These are phyloP conservation scores for Brachycybe producta DNA, from an alignment of 2,888 invertebrate genomes.

Conservation along the genomic window DNA sequence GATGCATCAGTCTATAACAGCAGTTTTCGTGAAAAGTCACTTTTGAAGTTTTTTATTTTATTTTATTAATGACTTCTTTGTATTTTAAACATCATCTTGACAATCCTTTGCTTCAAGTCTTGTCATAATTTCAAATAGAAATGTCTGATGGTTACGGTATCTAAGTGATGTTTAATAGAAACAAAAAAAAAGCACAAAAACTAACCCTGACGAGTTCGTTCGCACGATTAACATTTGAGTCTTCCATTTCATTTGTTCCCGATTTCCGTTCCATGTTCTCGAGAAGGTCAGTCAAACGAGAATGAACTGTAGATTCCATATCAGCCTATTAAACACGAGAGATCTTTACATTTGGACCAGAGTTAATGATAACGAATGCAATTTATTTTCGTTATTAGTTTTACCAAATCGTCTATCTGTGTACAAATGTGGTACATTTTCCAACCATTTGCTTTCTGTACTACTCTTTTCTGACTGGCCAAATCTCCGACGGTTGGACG, in stretches of 20 bases:
- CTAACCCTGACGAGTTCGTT: constrained; percentile 51
- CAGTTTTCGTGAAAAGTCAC: too few relatives aligned
- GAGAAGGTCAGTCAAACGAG: constrained; percentile 40
- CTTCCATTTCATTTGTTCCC: constrained; percentile 29
- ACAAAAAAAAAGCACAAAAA: background rate
- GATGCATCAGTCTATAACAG: too few relatives aligned
- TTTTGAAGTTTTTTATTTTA: too few relatives aligned
- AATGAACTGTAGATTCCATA: constrained; percentile 42
- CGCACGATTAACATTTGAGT: constrained; percentile 40
- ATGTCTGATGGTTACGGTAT: too few relatives aligned
- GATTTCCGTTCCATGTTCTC: constrained; percentile 34
- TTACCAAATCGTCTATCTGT: constrained; percentile 84
- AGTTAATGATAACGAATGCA: background rate
- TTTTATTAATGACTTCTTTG: too few relatives aligned
- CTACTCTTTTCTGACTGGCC: constrained; percentile 72
- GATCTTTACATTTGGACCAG: background rate
- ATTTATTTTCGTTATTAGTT: constrained; percentile 20
- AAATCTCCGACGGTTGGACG: constrained; percentile 74
- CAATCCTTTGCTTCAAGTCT: too few relatives aligned
- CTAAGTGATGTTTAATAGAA: background rate
- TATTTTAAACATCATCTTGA: too few relatives aligned
- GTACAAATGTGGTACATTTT: constrained; percentile 82
- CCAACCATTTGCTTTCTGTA: constrained; percentile 86
- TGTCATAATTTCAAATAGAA: too few relatives aligned
- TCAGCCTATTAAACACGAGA: constrained; percentile 37